Percentiles rank a stretch among this genome's conserved stretches.
phyloP scores from a whole-genome alignment of 2,888 invertebrate genomes.

The Margaritifera margaritifera region DNA sequence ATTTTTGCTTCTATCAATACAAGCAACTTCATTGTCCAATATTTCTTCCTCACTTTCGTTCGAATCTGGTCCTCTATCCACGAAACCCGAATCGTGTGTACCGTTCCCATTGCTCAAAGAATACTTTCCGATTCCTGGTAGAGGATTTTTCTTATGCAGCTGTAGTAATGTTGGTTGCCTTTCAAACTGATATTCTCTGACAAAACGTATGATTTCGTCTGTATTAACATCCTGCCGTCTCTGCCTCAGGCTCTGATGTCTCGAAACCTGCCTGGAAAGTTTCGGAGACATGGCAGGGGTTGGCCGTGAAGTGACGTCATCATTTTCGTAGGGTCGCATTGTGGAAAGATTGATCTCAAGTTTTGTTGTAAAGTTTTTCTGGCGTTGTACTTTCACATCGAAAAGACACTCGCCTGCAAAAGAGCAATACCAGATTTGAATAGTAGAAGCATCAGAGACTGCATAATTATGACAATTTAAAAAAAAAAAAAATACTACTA shows the following conservation, averaged over 20 bases:
- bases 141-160: conserved; percentile 45
- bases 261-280: conserved; percentile 12
- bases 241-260: conserved; percentile 32
- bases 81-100: conserved; percentile 45
- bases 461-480: no score
- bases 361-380: no score
- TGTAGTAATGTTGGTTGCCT: conserved; percentile 51
- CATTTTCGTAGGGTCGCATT: no score
- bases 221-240: conserved; percentile 39
- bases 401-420: no score
- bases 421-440: no score
- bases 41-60: conserved; percentile 44
- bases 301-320: conserved; percentile 2
- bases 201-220: conserved; percentile 56
- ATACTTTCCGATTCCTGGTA: conserved; percentile 50
- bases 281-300: conserved; percentile 29
- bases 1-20: conserved; percentile 17
- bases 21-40: conserved; percentile 47
- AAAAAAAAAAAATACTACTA: no score
- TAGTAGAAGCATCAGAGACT: no score
- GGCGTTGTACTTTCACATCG: no score
- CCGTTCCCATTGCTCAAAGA: conserved; percentile 16
- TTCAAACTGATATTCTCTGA: conserved; percentile 49
- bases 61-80: conserved; percentile 39
- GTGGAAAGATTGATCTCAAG: no score